Percentiles rank a stretch among this genome's conserved stretches.
Evolutionary conservation across 2,888 invertebrate species (phyloP).

Genomic region (Ecdyonurus torrentis): DNA sequence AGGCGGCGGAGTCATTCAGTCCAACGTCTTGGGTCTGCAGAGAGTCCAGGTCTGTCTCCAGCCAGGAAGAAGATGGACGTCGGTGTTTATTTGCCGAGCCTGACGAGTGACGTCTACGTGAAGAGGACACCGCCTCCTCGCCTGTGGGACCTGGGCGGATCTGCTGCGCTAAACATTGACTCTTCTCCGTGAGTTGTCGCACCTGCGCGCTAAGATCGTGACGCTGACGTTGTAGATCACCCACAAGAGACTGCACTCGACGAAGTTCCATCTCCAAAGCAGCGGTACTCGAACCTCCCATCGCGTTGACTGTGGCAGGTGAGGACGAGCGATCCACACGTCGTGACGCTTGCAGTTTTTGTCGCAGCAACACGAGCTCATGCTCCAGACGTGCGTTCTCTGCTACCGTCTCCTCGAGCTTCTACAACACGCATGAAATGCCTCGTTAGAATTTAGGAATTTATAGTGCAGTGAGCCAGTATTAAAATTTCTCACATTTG

Average conservation of each 20-base stretch:
- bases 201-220: slow-evolving; percentile 77
- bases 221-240: slow-evolving; percentile 69
- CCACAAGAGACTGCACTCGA: slow-evolving; percentile 67
- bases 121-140: slow-evolving; percentile 4
- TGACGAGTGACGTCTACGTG: background rate
- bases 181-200: slow-evolving; percentile 65
- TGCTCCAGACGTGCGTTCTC: slow-evolving; percentile 80
- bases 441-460: slow-evolving; percentile 16
- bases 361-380: slow-evolving; percentile 65
- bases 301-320: slow-evolving; percentile 27
- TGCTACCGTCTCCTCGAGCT: slow-evolving; percentile 80
- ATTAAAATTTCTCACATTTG: background rate
- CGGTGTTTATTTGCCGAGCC: background rate
- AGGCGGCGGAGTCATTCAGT: background rate
- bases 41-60: slow-evolving; percentile 80
- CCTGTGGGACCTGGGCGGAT: slow-evolving; percentile 32
- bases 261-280: slow-evolving; percentile 45
- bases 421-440: slow-evolving; percentile 31
- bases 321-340: slow-evolving; percentile 25
- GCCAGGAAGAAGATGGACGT: slow-evolving; percentile 54
- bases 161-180: slow-evolving; percentile 47
- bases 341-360: slow-evolving; percentile 60
- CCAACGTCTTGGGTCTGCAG: slow-evolving; percentile 47
- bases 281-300: slow-evolving; percentile 17
- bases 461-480: background rate